phyloP scores from a whole-genome alignment of 2,797 vertebrate species.

The Lycodopsis pacificus region DNA sequence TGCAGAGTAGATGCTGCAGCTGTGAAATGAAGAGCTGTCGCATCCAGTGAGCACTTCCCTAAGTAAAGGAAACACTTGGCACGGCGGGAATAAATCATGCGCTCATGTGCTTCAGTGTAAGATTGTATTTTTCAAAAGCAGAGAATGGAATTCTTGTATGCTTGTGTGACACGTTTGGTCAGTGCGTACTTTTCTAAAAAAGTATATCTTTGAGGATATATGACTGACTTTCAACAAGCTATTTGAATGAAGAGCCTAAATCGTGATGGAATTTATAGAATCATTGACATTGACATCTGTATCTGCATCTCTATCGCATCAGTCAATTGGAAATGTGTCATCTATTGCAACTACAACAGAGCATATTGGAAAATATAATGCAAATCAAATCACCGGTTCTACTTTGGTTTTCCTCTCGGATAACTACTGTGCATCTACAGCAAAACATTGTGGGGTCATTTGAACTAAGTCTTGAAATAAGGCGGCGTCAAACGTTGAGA shows the following conservation, averaged over 20 bases:
- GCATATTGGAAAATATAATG: background rate
- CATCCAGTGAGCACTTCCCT: constrained; percentile 76
- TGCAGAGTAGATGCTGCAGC: constrained; percentile 80
- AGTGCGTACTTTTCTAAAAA: background rate
- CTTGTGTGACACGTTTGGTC: constrained; percentile 24
- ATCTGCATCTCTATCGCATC: constrained; percentile 28
- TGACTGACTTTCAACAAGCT: constrained; percentile 11
- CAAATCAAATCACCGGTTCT: constrained; percentile 16
- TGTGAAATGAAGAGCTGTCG: constrained; percentile 82
- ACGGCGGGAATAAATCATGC: constrained; percentile 84
- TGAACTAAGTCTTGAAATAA: constrained; percentile 12
- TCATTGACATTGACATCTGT: background rate
- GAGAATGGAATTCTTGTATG: constrained; percentile 38
- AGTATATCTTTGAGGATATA: constrained; percentile 1
- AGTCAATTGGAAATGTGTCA: constrained; percentile 23
- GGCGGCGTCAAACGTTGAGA: constrained; percentile 9
- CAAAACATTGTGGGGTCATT: background rate
- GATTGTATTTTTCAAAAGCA: constrained; percentile 71
- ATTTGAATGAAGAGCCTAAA: constrained; percentile 34
- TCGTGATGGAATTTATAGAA: constrained; percentile 35
- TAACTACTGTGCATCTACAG: constrained; percentile 2
- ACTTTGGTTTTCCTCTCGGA: constrained; percentile 17
- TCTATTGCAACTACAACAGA: constrained; percentile 6
- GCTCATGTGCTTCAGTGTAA: constrained; percentile 65
- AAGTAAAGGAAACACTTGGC: constrained; percentile 80